These are phyloP conservation scores for Melikaiella ostensackeni DNA, from an alignment of 2,888 invertebrate species.

Conservation along the genomic window DNA sequence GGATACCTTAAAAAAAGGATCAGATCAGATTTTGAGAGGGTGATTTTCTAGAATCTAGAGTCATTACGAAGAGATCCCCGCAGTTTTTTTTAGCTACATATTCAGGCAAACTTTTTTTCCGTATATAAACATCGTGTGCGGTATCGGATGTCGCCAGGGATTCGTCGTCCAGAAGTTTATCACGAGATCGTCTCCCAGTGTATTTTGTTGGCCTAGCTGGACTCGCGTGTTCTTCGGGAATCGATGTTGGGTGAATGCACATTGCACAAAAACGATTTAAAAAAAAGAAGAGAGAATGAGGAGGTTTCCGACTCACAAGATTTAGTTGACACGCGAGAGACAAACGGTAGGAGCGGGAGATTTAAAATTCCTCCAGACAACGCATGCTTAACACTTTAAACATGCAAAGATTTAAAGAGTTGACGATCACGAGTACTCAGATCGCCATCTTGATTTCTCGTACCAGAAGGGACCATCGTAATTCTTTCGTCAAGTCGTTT, in stretches of 20 bases:
- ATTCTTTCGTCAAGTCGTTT: constrained; percentile 38
- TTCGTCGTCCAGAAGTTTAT: constrained; percentile 44
- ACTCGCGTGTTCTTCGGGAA: constrained; percentile 15
- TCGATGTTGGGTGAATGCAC: constrained; percentile 29
- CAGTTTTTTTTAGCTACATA: no score
- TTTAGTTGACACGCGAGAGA: constrained; percentile 43
- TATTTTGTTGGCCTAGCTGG: constrained; percentile 20
- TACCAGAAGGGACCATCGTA: constrained; percentile 26
- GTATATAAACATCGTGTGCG: no score
- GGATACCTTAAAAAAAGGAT: no score
- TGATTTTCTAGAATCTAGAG: no score
- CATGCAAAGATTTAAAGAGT: constrained; percentile 37
- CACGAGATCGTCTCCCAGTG: constrained; percentile 43
- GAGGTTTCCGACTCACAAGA: constrained; percentile 36
- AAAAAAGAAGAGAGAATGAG: neutral
- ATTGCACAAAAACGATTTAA: no score
- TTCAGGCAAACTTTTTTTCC: no score
- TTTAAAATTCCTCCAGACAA: constrained; percentile 38
- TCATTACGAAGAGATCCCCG: no score
- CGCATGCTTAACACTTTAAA: constrained; percentile 31
- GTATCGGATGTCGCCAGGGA: constrained; percentile 43
- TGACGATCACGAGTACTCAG: constrained; percentile 29
- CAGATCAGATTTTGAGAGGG: no score
- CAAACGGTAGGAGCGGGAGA: constrained; percentile 37
- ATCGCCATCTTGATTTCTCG: constrained; percentile 38